These are phyloP conservation scores for Sphaeridia pumilis DNA, from an alignment of 2,888 invertebrate genomes.

Conservation along the genomic window DNA sequence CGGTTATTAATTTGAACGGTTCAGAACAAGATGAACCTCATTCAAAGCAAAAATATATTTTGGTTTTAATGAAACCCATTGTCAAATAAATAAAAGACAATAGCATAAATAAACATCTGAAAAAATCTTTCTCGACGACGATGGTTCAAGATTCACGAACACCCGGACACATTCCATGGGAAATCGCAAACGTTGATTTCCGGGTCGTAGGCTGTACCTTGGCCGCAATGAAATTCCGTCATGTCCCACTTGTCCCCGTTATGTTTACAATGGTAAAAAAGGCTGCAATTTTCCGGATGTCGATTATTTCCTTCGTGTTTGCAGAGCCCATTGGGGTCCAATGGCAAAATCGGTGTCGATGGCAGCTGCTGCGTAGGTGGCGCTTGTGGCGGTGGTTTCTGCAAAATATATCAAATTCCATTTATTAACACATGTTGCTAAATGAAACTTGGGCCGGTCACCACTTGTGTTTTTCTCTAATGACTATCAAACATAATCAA, in stretches of 20 bases:
- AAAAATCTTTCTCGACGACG: no score
- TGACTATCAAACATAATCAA: no score
- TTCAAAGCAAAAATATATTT: no score
- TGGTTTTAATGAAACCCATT: no score
- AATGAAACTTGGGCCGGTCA: background rate
- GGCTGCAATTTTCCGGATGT: conserved; percentile 20
- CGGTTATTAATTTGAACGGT: no score
- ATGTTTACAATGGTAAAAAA: conserved; percentile 20
- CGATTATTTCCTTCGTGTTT: conserved; percentile 20
- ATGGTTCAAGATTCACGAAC: conserved; percentile 2
- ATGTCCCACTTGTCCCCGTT: conserved; percentile 15
- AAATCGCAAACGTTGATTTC: conserved; percentile 13
- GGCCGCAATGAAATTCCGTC: conserved; percentile 12
- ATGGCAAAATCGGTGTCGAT: no score
- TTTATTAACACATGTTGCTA: background rate
- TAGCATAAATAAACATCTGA: no score
- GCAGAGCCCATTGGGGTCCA: conserved; percentile 17
- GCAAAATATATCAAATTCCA: background rate
- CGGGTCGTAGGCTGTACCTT: conserved; percentile 24
- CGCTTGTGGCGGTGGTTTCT: background rate
- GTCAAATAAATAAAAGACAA: no score
- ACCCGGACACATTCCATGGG: conserved; percentile 20
- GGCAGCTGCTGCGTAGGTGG: conserved; percentile 3
- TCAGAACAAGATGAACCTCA: no score
- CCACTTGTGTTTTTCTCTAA: no score